These are phyloP conservation scores for Mesocentrotus franciscanus DNA, from an alignment of 53 echinoderm and acorn worm species.

Conservation along the genomic window DNA sequence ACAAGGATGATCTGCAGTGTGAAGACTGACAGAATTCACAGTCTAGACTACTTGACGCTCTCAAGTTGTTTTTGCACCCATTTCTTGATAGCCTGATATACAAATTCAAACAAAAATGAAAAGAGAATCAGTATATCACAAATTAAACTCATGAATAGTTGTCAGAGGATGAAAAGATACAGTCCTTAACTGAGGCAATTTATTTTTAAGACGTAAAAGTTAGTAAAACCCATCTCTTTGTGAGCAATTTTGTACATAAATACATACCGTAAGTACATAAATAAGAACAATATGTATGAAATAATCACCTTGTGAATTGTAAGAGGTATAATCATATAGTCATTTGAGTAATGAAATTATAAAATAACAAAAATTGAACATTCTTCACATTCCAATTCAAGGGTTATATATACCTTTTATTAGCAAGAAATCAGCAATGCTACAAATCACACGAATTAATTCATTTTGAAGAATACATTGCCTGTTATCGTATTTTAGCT, in stretches of 20 bases:
- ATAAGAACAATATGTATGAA: no score
- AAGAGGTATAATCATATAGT: no score
- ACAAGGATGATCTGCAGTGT: background rate
- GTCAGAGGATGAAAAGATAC: no score
- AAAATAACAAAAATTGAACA: background rate
- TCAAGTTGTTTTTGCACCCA: constrained; percentile 5
- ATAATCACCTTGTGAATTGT: no score
- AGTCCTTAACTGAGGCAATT: no score
- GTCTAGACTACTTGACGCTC: background rate
- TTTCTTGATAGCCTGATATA: background rate
- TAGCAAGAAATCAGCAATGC: background rate
- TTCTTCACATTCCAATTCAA: background rate
- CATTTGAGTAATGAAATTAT: background rate
- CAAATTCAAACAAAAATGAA: background rate
- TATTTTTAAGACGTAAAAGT: no score
- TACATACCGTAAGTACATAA: no score
- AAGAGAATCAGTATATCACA: background rate
- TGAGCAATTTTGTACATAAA: no score
- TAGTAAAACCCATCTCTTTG: no score
- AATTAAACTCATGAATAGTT: background rate
- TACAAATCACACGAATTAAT: no score
- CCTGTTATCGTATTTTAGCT: no score
- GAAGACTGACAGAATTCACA: background rate
- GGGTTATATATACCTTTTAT: background rate
- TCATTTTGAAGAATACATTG: no score